These are phyloP conservation scores for Remorina albescens DNA, from an alignment of 2,797 vertebrate genomes.

Conservation along the genomic window DNA sequence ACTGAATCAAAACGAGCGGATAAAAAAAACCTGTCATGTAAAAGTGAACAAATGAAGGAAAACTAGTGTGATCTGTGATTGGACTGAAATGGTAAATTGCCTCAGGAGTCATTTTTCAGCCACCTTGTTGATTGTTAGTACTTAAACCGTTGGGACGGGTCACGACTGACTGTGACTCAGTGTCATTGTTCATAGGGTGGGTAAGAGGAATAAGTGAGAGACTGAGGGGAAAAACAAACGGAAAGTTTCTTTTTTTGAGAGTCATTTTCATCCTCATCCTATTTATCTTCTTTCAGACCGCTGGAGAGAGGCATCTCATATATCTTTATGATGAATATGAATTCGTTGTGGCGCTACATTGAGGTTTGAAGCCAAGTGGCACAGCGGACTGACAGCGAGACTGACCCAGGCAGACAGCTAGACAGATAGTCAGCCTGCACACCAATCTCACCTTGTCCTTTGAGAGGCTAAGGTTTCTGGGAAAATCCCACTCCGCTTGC, in stretches of 20 bases:
- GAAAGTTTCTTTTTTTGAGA: slow-evolving; percentile 56
- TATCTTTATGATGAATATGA: slow-evolving; percentile 58
- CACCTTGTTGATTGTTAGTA: slow-evolving; percentile 40
- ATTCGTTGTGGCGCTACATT: slow-evolving; percentile 21
- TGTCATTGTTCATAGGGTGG: slow-evolving; percentile 64
- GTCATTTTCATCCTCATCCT: slow-evolving; percentile 55
- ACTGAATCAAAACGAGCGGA: slow-evolving; percentile 36
- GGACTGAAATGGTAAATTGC: slow-evolving; percentile 29
- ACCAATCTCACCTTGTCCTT: slow-evolving; percentile 74
- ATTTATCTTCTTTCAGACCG: slow-evolving; percentile 52
- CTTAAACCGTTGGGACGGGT: slow-evolving; percentile 49
- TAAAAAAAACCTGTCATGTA: slow-evolving; percentile 34
- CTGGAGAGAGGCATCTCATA: slow-evolving; percentile 51
- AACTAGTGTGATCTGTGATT: slow-evolving; percentile 43
- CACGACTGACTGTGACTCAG: slow-evolving; percentile 51
- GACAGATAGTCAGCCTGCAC: slow-evolving; percentile 76
- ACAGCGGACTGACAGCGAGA: slow-evolving; percentile 63
- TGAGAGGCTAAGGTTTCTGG: slow-evolving; percentile 79
- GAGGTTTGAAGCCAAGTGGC: slow-evolving; percentile 49
- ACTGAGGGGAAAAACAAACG: slow-evolving; percentile 55
- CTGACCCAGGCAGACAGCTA: slow-evolving; percentile 66
- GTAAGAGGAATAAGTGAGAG: slow-evolving; percentile 56
- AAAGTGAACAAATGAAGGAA: slow-evolving; percentile 34
- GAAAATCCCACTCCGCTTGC: slow-evolving; percentile 72
- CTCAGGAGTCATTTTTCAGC: slow-evolving; percentile 28